Conservation (phyloP, 2,888 invertebrate genomes). For the Heliconius ethilla region DNA sequence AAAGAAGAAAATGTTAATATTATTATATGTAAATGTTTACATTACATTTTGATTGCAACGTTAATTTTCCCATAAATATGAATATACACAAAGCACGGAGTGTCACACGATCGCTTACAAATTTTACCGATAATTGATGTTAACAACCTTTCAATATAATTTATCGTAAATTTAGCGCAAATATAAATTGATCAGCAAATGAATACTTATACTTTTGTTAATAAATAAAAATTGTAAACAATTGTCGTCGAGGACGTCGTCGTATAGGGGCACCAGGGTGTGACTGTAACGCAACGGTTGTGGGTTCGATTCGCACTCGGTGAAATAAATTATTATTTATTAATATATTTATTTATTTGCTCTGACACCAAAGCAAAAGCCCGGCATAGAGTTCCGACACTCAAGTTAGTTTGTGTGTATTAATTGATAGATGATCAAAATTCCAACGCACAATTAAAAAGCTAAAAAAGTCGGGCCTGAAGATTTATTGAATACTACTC, state of each 20-base stretch:
- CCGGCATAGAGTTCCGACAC: no score
- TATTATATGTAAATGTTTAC: neutral
- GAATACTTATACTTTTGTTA: no score
- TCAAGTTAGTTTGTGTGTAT: neutral
- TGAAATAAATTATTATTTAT: no score
- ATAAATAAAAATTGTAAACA: no score
- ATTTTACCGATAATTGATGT: slow-evolving; percentile 7
- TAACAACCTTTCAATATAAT: slow-evolving; percentile 7
- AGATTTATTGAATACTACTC: neutral
- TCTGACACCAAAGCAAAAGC: no score
- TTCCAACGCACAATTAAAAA: neutral
- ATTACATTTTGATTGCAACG: neutral
- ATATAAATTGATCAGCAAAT: no score
- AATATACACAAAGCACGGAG: neutral
- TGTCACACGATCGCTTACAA: neutral
- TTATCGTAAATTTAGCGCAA: neutral
- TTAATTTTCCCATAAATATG: neutral
- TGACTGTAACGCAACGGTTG: no score
- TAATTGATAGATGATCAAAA: neutral
- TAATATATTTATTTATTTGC: no score
- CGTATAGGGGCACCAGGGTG: no score
- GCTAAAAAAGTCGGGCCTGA: slow-evolving; percentile 3
- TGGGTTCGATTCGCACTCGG: no score
- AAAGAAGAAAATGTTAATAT: neutral
- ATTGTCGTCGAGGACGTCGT: no score